Conservation (phyloP, 2,888 invertebrate genomes). For the Meteorus colon region DNA sequence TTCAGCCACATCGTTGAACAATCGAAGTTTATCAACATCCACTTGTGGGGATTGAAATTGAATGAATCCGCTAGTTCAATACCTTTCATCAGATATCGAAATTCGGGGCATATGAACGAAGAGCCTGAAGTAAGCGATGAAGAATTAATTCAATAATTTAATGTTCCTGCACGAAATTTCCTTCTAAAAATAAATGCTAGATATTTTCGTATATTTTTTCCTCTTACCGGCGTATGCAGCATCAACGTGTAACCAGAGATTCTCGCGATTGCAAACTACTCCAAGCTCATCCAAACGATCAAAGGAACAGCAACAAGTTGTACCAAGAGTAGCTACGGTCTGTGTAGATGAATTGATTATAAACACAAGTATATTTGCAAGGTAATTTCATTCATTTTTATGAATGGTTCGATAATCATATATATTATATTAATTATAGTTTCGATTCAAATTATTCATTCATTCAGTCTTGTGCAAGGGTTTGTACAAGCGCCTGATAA, state of each 20-base stretch:
- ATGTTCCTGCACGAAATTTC: not conserved
- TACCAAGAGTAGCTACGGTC: conserved; percentile 93
- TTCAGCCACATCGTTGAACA: conserved; percentile 99
- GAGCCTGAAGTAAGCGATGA: conserved; percentile 75
- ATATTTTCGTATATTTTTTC: not conserved
- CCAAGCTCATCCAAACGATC: conserved; percentile 93
- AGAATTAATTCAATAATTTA: not conserved
- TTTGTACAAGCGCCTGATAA: too few species aligned
- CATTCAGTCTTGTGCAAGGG: too few species aligned
- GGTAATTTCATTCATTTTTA: too few species aligned
- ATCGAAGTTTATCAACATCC: conserved; percentile 99
- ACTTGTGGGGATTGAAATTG: conserved; percentile 99
- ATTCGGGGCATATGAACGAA: conserved; percentile 98
- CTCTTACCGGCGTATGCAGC: conserved; percentile 93
- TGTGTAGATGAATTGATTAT: conserved; percentile 62
- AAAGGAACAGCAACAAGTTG: conserved; percentile 96
- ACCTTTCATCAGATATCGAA: conserved; percentile 90
- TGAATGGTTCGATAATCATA: too few species aligned
- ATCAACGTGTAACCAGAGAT: conserved; percentile 96
- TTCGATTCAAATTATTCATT: too few species aligned
- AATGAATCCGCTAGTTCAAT: conserved; percentile 94
- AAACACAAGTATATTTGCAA: too few species aligned
- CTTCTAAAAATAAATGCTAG: conserved; percentile 6
- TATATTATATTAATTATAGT: too few species aligned
- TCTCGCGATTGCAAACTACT: conserved; percentile 84